A percentile compares a stretch with the other conserved stretches of the same genome.
phyloP scores from a whole-genome alignment of 2,888 invertebrate species.

The Caenorhabditis sp. region DNA sequence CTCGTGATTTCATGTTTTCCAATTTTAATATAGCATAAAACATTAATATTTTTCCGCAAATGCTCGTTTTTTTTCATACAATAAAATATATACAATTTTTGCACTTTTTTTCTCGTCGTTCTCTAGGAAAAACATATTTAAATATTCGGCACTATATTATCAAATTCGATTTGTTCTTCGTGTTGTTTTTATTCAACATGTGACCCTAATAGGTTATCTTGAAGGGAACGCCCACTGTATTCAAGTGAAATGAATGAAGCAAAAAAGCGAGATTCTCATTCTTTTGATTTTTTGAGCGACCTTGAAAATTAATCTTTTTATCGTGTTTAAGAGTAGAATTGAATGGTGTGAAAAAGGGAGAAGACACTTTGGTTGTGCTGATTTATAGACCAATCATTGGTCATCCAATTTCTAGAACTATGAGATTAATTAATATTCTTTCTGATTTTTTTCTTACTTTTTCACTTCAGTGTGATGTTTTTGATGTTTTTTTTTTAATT shows the following conservation, averaged over 20 bases:
- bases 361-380: too few relatives aligned
- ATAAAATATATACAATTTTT: neutral
- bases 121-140: too few relatives aligned
- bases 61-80: neutral
- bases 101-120: neutral
- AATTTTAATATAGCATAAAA: neutral
- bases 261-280: neutral
- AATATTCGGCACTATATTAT: too few relatives aligned
- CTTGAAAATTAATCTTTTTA: neutral
- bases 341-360: too few relatives aligned
- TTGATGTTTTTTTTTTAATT: too few relatives aligned
- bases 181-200: neutral
- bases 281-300: neutral
- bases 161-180: too few relatives aligned
- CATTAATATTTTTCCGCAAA: neutral
- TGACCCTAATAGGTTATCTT: constrained; percentile 1
- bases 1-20: neutral
- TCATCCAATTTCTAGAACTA: too few relatives aligned
- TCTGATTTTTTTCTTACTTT: too few relatives aligned
- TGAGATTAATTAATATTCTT: too few relatives aligned
- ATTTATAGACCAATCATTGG: too few relatives aligned
- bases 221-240: neutral
- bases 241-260: neutral
- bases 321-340: too few relatives aligned
- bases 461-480: too few relatives aligned